A percentile compares a stretch with the other conserved stretches of the same genome.
Conservation (phyloP, 2,113 vertebrate species). For the Lipotes vexillifer region DNA sequence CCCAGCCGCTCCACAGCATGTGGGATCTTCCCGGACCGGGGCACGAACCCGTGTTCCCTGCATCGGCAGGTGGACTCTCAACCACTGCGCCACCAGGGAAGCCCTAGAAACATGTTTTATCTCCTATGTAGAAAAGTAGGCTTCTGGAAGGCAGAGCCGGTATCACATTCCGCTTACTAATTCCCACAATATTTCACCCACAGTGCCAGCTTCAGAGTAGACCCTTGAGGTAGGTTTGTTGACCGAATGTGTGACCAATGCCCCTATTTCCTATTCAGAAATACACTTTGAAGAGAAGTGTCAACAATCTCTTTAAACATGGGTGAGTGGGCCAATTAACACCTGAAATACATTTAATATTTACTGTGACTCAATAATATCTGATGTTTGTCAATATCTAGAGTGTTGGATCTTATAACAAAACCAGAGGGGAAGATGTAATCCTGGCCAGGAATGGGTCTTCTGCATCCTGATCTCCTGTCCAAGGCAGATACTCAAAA, state of each 20-base stretch:
- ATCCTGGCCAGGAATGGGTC: not conserved
- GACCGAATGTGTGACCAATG: not conserved
- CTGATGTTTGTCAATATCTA: not conserved
- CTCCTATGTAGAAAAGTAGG: not conserved
- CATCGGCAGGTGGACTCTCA: too few species aligned
- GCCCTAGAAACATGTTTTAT: not conserved
- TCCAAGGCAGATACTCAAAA: not conserved
- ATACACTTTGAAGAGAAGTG: not conserved
- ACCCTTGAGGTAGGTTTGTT: not conserved
- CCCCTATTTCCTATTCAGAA: not conserved
- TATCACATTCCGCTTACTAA: not conserved
- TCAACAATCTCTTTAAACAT: not conserved
- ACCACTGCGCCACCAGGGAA: too few species aligned
- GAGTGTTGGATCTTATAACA: not conserved
- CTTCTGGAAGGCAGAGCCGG: not conserved
- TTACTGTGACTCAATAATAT: not conserved
- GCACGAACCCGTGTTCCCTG: too few species aligned
- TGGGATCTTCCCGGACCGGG: too few species aligned
- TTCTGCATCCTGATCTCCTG: not conserved
- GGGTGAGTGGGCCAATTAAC: not conserved
- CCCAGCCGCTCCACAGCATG: too few species aligned
- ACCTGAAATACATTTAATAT: not conserved
- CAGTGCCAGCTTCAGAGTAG: not conserved
- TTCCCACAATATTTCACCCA: not conserved
- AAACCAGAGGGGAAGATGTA: not conserved